Conservation (phyloP, 1,140 invertebrate genomes). For the Musca vetustissima region DNA sequence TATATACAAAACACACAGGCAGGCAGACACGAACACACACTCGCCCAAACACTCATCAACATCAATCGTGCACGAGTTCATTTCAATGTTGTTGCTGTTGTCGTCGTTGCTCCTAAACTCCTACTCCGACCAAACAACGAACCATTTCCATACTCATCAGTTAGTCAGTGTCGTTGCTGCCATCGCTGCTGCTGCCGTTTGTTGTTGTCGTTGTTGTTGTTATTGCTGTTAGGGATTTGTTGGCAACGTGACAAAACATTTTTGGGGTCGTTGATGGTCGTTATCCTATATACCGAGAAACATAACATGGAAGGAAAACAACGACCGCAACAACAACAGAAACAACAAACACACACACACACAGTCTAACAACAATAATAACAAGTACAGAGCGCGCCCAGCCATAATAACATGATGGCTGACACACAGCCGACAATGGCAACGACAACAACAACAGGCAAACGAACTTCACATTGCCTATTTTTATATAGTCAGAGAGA, state of each 20-base stretch:
- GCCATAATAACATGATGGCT: neutral
- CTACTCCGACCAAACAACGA: neutral
- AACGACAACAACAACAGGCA: no score
- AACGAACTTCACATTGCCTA: neutral
- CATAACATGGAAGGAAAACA: no score
- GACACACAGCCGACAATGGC: neutral
- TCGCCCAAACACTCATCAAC: neutral
- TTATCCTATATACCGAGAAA: conserved; percentile 56
- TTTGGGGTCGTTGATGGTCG: conserved; percentile 55
- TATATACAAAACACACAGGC: neutral
- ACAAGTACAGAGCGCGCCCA: neutral
- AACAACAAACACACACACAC: neutral
- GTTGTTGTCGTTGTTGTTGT: neutral
- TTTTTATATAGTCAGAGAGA: conserved; percentile 11
- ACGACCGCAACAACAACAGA: conserved; percentile 27
- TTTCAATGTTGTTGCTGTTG: neutral
- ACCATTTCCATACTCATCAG: neutral
- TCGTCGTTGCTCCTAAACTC: neutral
- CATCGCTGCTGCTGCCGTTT: neutral
- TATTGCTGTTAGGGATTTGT: neutral
- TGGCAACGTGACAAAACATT: conserved; percentile 23
- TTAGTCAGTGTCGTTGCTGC: neutral
- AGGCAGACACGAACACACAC: neutral
- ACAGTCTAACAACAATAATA: no score
- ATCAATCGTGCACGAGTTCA: neutral